Conservation (phyloP, 2,113 vertebrate genomes). For the Daubentonia madagascariensis region DNA sequence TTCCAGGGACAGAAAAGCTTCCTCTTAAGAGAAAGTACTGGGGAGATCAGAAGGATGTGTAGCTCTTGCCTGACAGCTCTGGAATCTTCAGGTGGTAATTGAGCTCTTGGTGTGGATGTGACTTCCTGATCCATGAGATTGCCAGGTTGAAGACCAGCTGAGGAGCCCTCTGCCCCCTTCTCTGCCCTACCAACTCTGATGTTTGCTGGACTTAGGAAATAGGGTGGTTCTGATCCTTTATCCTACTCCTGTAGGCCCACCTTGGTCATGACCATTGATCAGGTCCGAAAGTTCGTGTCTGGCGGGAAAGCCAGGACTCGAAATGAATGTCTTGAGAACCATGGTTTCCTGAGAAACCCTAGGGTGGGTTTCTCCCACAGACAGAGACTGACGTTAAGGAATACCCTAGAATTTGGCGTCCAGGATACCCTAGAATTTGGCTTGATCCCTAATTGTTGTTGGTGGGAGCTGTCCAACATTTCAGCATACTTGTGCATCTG, state of each 20-base stretch:
- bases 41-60: neutral
- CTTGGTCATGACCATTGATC: neutral
- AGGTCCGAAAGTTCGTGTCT: neutral
- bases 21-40: neutral
- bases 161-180: neutral
- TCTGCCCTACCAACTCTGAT: neutral
- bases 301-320: neutral
- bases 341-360: neutral
- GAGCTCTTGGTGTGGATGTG: neutral
- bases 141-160: neutral
- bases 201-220: neutral
- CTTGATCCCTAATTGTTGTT: neutral
- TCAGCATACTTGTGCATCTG: conserved; percentile 59
- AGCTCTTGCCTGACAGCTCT: neutral
- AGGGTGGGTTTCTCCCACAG: neutral
- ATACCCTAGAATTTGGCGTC: neutral
- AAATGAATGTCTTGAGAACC: neutral
- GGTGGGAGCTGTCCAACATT: conserved; percentile 74
- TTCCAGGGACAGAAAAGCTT: neutral
- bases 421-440: neutral
- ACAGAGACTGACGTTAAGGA: neutral
- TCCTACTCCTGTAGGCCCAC: neutral
- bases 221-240: neutral
- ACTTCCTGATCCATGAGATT: neutral
- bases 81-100: neutral